Conservation (phyloP, 2,113 vertebrate genomes). For the Petaurus breviceps region DNA sequence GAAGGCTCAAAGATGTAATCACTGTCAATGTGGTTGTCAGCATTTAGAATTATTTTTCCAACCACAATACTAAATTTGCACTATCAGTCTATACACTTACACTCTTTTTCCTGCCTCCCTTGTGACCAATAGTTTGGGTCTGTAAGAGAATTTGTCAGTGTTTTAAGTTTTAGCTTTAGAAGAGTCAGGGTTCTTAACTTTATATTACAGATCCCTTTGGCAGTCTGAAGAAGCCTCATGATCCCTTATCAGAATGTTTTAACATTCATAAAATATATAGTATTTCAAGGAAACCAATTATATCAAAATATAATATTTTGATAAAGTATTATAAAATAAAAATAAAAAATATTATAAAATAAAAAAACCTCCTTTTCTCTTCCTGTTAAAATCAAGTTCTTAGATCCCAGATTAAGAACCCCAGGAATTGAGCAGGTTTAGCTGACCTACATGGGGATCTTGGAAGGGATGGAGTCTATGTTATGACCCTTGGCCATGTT, state of each 20-base stretch:
- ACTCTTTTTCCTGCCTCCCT: not conserved
- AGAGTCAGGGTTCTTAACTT: not conserved
- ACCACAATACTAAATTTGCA: constrained; percentile 17
- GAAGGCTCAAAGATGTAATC: too few relatives aligned
- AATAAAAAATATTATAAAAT: too few relatives aligned
- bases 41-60: constrained; percentile 33
- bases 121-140: not conserved
- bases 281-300: not conserved
- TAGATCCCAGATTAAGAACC: not conserved
- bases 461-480: not conserved
- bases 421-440: not conserved
- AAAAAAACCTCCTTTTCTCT: not conserved
- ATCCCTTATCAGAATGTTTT: not conserved
- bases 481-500: not conserved
- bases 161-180: not conserved
- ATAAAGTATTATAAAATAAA: too few relatives aligned
- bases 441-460: not conserved
- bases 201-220: not conserved
- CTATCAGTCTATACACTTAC: not conserved
- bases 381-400: not conserved
- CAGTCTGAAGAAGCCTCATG: not conserved
- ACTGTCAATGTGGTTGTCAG: too few relatives aligned
- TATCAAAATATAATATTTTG: not conserved
- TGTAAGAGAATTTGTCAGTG: constrained; percentile 9
- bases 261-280: not conserved